Conservation (phyloP, 1,140 invertebrate species). For the Drosophila chauvacae region DNA sequence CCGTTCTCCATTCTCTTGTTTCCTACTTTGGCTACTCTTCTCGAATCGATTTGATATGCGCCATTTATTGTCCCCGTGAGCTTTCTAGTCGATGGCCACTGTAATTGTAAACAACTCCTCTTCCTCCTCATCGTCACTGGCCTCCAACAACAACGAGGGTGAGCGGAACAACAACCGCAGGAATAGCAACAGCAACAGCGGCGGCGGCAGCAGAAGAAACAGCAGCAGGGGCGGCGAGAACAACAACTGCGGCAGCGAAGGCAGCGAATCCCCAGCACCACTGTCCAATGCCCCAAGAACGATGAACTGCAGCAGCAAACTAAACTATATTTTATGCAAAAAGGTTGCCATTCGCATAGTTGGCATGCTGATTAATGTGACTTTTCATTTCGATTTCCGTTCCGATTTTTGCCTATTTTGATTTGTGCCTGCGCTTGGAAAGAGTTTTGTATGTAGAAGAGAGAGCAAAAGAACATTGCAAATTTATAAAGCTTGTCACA, state of each 20-base stretch:
- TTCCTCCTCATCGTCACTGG: conserved; percentile 7
- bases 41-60: conserved; percentile 54
- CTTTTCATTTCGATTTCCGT: conserved; percentile 45
- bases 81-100: conserved; percentile 69
- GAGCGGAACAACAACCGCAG: conserved; percentile 47
- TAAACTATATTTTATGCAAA: conserved; percentile 78
- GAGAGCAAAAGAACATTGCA: conserved; percentile 30
- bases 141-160: conserved; percentile 60
- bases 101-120: conserved; percentile 54
- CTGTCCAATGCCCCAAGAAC: conserved; percentile 11
- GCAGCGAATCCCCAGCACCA: background rate
- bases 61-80: conserved; percentile 56
- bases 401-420: conserved; percentile 60
- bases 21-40: conserved; percentile 49
- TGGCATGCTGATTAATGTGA: conserved; percentile 67
- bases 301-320: conserved; percentile 63
- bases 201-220: conserved; percentile 29
- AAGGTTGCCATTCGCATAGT: conserved; percentile 77
- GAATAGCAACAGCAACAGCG: conserved; percentile 29
- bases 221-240: conserved; percentile 13
- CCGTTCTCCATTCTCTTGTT: conserved; percentile 32
- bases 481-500: conserved; percentile 34
- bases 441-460: conserved; percentile 66
- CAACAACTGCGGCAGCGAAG: conserved; percentile 13
- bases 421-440: conserved; percentile 70